Evolutionary conservation across 2,888 invertebrate species (phyloP).

Genomic region (Melanophora roralis): DNA sequence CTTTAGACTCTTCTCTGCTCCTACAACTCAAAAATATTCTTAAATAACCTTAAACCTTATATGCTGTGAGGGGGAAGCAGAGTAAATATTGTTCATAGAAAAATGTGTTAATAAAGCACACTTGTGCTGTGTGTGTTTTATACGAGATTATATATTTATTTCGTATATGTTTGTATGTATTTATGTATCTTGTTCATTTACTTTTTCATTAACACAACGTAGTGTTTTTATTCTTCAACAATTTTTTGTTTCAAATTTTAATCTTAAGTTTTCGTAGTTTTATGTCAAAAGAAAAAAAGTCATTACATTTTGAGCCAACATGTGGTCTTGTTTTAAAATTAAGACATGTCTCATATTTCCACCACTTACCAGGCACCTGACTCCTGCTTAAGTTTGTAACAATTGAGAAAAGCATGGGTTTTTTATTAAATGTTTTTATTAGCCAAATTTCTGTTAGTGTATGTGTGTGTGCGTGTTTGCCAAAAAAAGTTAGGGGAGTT

Average conservation of each 20-base stretch:
- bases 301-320: conserved; percentile 48
- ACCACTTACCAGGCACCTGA: not conserved
- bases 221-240: not conserved
- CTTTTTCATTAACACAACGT: conserved; percentile 46
- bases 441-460: conserved; percentile 18
- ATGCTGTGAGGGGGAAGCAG: too few relatives aligned
- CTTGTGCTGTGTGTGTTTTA: conserved; percentile 40
- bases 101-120: conserved; percentile 59
- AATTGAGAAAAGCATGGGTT: conserved; percentile 3
- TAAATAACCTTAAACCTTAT: not conserved
- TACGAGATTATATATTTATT: not conserved
- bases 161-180: not conserved
- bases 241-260: conserved; percentile 16
- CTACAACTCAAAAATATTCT: not conserved
- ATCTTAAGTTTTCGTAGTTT: conserved; percentile 25
- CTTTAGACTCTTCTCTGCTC: not conserved
- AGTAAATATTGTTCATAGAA: not conserved
- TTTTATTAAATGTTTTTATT: conserved; percentile 43
- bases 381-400: not conserved
- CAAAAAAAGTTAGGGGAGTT: not conserved
- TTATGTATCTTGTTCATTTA: conserved; percentile 12
- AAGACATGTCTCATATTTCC: conserved; percentile 23
- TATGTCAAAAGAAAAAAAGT: conserved; percentile 7
- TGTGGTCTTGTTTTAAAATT: conserved; percentile 54
- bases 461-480: conserved; percentile 4